A percentile compares a stretch with the other conserved stretches of the same genome.
phyloP scores from a whole-genome alignment of 2,797 vertebrate species.

The Borostomias antarcticus region DNA sequence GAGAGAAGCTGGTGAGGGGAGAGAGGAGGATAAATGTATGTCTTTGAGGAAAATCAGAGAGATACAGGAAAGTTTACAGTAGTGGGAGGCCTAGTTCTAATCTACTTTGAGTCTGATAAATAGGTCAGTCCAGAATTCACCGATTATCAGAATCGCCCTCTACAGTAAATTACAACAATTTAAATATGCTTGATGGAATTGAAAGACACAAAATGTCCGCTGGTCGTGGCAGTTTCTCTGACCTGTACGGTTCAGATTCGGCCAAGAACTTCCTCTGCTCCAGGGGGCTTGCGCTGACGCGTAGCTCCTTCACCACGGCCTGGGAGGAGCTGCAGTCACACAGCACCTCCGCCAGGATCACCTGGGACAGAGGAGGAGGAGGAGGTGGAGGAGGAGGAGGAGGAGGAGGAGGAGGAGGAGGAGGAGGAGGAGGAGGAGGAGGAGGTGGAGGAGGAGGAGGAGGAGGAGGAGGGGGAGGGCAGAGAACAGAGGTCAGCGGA shows the following conservation, averaged over 20 bases:
- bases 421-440: not conserved
- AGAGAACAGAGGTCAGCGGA: not conserved
- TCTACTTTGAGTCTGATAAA: conserved; percentile 43
- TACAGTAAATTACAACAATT: not conserved
- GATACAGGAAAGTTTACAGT: not conserved
- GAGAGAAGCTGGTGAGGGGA: not conserved
- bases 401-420: not conserved
- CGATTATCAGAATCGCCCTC: not conserved
- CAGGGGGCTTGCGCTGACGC: conserved; percentile 85
- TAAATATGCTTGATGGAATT: not conserved
- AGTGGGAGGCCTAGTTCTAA: conserved; percentile 40
- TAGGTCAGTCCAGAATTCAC: conserved; percentile 31
- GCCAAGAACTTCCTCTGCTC: conserved; percentile 93
- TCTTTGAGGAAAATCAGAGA: not conserved
- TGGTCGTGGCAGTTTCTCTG: conserved; percentile 27
- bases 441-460: conserved; percentile 17
- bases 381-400: conserved; percentile 24
- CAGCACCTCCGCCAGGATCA: conserved; percentile 91
- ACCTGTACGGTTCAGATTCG: conserved; percentile 93
- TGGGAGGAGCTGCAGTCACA: conserved; percentile 89
- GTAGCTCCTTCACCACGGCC: conserved; percentile 91
- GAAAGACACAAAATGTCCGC: conserved; percentile 19
- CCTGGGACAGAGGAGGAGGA: conserved; percentile 66
- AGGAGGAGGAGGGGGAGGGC: not conserved
- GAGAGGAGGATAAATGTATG: conserved; percentile 8